Percentiles rank a stretch among this genome's conserved stretches.
Conservation (phyloP, 2,113 vertebrate species). For the Nymphicus hollandicus region DNA sequence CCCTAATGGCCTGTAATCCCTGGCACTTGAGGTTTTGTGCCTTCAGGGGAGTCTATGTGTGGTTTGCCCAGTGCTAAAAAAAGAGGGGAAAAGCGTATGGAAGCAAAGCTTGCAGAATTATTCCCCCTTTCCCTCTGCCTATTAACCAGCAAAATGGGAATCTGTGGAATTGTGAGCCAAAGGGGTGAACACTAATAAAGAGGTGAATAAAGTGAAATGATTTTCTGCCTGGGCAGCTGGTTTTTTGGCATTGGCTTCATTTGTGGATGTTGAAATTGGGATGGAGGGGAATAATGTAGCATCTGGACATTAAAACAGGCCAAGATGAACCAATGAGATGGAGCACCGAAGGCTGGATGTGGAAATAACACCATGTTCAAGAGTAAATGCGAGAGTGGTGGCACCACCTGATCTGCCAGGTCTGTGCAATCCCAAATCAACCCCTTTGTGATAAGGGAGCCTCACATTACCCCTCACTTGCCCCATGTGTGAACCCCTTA, state of each 20-base stretch:
- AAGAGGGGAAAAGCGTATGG: neutral
- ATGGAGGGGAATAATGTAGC: fast-evolving
- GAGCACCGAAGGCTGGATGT: neutral
- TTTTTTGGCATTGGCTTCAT: neutral
- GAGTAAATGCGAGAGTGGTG: neutral
- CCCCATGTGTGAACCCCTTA: fast-evolving
- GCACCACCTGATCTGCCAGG: neutral
- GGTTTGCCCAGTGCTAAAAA: constrained; percentile 33
- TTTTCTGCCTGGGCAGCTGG: neutral
- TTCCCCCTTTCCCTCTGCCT: neutral
- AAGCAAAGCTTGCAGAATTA: neutral
- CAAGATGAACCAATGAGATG: neutral
- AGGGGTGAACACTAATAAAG: neutral
- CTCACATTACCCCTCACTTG: neutral
- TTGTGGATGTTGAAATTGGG: neutral
- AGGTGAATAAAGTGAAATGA: neutral
- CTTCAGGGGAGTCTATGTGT: neutral
- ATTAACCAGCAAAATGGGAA: neutral
- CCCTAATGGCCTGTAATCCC: neutral
- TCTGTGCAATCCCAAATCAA: fast-evolving
- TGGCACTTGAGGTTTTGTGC: neutral
- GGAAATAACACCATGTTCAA: fast-evolving
- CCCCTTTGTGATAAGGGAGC: fast-evolving
- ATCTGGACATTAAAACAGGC: neutral
- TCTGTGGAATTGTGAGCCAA: neutral